Percentiles rank a stretch among this genome's conserved stretches.
Conservation (phyloP, 2,113 vertebrate genomes). For the Henicopernis longicauda region DNA sequence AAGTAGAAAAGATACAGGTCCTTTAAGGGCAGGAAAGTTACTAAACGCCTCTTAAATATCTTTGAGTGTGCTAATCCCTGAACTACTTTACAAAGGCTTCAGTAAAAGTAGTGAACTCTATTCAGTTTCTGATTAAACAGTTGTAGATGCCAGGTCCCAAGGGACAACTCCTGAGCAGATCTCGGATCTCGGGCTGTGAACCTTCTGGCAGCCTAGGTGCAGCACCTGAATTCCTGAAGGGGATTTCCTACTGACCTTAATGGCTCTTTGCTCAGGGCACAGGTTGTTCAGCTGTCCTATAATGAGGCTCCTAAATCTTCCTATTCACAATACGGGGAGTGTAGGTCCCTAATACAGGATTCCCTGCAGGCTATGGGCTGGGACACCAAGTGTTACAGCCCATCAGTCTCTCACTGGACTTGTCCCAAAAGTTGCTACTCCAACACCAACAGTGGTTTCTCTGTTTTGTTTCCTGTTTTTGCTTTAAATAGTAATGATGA, state of each 20-base stretch:
- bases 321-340: background rate
- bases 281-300: background rate
- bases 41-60: background rate
- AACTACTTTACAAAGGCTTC: background rate
- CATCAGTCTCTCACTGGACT: background rate
- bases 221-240: background rate
- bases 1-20: background rate
- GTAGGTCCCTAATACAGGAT: background rate
- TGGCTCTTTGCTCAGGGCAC: slow-evolving; percentile 1
- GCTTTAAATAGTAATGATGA: slow-evolving; percentile 6
- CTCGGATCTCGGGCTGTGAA: background rate
- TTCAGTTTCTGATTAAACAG: background rate
- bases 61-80: background rate
- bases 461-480: slow-evolving; percentile 9
- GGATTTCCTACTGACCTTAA: background rate
- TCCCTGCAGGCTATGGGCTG: background rate
- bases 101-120: background rate
- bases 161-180: background rate
- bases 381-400: background rate
- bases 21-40: background rate
- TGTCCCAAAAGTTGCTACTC: background rate
- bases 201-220: background rate
- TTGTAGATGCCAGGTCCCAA: background rate
- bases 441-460: background rate
- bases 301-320: background rate